Conservation (phyloP, 2,888 invertebrate genomes). For the Ormyrus pomaceus region DNA sequence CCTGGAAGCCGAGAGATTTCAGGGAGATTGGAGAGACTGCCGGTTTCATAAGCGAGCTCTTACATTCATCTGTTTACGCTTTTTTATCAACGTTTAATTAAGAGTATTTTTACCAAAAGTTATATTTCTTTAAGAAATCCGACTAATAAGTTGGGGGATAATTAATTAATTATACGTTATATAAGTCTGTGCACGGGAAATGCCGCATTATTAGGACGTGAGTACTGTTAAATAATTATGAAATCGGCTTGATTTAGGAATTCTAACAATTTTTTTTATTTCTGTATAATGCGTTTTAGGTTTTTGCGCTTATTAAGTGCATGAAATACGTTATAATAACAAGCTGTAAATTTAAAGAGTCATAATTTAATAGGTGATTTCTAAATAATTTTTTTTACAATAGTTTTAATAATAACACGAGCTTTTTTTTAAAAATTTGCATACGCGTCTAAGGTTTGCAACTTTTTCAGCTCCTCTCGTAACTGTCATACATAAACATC, state of each 20-base stretch:
- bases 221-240: too few relatives aligned
- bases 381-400: slow-evolving; percentile 21
- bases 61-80: neutral
- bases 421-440: slow-evolving; percentile 29
- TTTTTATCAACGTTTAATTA: too few relatives aligned
- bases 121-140: too few relatives aligned
- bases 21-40: too few relatives aligned
- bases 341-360: neutral
- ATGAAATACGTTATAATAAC: neutral
- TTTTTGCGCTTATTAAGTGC: neutral
- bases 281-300: neutral
- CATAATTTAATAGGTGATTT: neutral
- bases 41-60: neutral
- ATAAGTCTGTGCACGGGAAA: too few relatives aligned
- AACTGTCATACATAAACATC: slow-evolving; percentile 52
- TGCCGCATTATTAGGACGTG: too few relatives aligned
- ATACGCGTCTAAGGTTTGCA: neutral
- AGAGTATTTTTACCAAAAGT: too few relatives aligned
- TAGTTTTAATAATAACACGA: slow-evolving; percentile 20
- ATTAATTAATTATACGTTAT: too few relatives aligned
- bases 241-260: too few relatives aligned
- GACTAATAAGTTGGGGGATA: too few relatives aligned
- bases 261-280: too few relatives aligned
- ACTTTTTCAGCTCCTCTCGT: slow-evolving; percentile 15
- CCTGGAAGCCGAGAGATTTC: too few relatives aligned